A percentile compares a stretch with the other conserved stretches of the same genome.
Evolutionary conservation across 2,113 vertebrate genomes (phyloP).

Genomic region (Xiphias gladius): DNA sequence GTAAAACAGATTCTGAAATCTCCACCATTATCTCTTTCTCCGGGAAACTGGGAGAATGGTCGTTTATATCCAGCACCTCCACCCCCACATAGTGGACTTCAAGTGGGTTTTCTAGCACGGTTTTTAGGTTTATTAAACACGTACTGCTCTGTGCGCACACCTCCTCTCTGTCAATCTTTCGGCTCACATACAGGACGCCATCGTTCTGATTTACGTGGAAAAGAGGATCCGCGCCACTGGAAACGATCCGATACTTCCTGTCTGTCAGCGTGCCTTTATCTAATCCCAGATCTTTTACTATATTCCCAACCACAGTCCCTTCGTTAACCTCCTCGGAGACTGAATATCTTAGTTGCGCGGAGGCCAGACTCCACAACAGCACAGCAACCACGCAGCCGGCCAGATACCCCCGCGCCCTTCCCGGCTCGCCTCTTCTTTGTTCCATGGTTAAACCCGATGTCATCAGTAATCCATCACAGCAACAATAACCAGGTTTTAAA

Average conservation of each 20-base stretch:
- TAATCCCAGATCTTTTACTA: constrained; percentile 77
- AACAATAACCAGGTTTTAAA: background rate
- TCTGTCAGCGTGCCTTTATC: constrained; percentile 55
- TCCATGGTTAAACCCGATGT: constrained; percentile 54
- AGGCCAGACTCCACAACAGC: constrained; percentile 48
- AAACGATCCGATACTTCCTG: constrained; percentile 74
- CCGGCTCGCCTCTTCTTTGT: constrained; percentile 58
- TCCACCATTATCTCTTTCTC: constrained; percentile 63
- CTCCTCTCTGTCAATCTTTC: constrained; percentile 75
- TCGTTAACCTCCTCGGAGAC: constrained; percentile 74
- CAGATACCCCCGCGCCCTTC: background rate
- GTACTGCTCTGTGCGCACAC: constrained; percentile 59
- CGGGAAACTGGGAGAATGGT: constrained; percentile 80
- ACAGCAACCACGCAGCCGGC: constrained; percentile 19
- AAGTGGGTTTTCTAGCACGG: constrained; percentile 79
- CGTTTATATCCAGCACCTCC: constrained; percentile 86
- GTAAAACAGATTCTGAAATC: constrained; percentile 72
- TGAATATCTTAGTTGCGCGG: constrained; percentile 78
- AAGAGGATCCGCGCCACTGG: constrained; percentile 55
- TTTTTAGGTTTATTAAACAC: constrained; percentile 75
- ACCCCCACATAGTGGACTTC: constrained; percentile 85
- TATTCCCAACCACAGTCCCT: constrained; percentile 73
- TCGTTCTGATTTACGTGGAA: constrained; percentile 70
- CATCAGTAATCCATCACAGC: constrained; percentile 9
- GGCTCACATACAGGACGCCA: constrained; percentile 70